Conservation (phyloP, 2,797 vertebrate genomes). For the Ptychadena robeensis region DNA sequence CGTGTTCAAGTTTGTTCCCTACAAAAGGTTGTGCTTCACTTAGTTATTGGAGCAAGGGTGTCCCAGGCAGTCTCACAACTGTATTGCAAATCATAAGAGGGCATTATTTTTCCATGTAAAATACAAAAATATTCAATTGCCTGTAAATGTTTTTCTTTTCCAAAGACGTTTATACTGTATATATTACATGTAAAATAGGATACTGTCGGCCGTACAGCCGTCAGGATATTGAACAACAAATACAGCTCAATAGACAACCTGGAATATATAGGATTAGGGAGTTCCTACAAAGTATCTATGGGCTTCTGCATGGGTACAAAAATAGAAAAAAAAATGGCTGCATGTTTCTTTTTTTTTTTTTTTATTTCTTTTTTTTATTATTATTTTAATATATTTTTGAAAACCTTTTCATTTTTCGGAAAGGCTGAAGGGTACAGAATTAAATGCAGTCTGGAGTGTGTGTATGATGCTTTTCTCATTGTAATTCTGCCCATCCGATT, state of each 20-base stretch:
- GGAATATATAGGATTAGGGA: constrained; percentile 56
- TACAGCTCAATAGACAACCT: constrained; percentile 60
- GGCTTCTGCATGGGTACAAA: constrained; percentile 63
- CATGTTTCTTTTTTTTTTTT: constrained; percentile 58
- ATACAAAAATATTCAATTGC: constrained; percentile 53
- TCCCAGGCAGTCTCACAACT: constrained; percentile 9
- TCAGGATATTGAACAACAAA: constrained; percentile 46
- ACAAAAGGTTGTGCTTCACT: neutral
- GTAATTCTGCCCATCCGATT: constrained; percentile 64
- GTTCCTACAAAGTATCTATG: constrained; percentile 62
- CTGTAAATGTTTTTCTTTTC: constrained; percentile 21
- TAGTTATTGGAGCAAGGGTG: neutral
- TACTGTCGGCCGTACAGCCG: constrained; percentile 63
- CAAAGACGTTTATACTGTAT: constrained; percentile 63
- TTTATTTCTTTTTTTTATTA: neutral
- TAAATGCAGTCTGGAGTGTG: constrained; percentile 61
- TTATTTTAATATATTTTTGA: neutral
- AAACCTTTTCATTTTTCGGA: constrained; percentile 31
- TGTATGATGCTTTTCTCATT: constrained; percentile 66
- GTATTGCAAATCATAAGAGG: constrained; percentile 62
- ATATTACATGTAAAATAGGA: constrained; percentile 76
- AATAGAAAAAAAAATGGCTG: no score
- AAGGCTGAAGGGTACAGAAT: constrained; percentile 39
- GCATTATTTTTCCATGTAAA: constrained; percentile 59
- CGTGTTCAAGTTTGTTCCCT: neutral